Conservation (phyloP, 2,888 invertebrate species). For the Temnothorax ravouxi region DNA sequence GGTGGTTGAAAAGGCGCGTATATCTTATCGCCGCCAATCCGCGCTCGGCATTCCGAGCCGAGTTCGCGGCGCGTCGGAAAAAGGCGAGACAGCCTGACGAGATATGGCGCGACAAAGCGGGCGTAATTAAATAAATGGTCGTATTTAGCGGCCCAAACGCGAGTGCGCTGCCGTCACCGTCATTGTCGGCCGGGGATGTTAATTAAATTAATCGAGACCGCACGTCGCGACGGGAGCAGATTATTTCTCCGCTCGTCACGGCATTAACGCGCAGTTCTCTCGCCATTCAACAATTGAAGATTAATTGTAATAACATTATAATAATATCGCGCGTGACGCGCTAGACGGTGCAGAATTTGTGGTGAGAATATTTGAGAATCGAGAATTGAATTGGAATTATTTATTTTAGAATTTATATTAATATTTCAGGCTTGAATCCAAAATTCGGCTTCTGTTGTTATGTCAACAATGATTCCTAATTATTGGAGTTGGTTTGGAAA, state of each 20-base stretch:
- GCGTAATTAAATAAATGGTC: constrained; percentile 70
- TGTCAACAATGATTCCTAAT: not conserved
- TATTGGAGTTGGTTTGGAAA: not conserved
- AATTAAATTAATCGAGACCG: constrained; percentile 59
- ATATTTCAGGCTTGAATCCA: not conserved
- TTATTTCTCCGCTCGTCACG: constrained; percentile 52
- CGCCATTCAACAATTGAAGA: constrained; percentile 36
- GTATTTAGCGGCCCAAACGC: constrained; percentile 51
- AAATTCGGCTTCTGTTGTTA: not conserved
- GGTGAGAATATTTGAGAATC: not conserved
- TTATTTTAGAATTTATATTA: not conserved
- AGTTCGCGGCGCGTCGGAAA: constrained; percentile 50
- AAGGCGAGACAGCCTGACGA: constrained; percentile 49
- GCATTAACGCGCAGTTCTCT: constrained; percentile 38
- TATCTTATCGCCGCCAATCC: constrained; percentile 77
- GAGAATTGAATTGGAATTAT: constrained; percentile 5
- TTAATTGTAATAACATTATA: constrained; percentile 48
- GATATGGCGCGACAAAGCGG: constrained; percentile 65
- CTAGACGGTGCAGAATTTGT: not conserved
- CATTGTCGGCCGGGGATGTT: constrained; percentile 49
- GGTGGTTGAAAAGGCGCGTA: constrained; percentile 74
- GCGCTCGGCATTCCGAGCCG: constrained; percentile 63
- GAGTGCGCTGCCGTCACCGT: constrained; percentile 17
- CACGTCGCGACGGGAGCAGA: constrained; percentile 47
- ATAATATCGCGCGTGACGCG: constrained; percentile 1